phyloP scores from a whole-genome alignment of 2,113 vertebrate genomes.

The Origma solitaria region DNA sequence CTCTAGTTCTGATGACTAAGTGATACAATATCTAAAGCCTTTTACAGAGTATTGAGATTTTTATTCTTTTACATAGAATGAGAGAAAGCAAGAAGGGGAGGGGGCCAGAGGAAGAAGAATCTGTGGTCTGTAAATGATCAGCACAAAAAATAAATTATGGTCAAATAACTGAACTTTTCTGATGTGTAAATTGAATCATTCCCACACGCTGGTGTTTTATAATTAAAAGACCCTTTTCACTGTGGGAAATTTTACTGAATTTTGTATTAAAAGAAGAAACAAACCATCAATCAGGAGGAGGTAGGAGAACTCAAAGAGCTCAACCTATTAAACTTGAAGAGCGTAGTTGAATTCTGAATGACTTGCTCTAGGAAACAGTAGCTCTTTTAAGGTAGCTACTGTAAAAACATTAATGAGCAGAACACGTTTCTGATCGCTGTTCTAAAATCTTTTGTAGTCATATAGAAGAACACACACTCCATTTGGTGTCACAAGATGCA shows the following conservation, averaged over 20 bases:
- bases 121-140: slow-evolving; percentile 50
- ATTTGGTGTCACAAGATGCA: slow-evolving; percentile 50
- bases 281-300: slow-evolving; percentile 57
- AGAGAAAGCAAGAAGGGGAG: not conserved
- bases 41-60: not conserved
- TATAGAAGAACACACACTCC: slow-evolving; percentile 53
- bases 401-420: slow-evolving; percentile 41
- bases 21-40: not conserved
- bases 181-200: slow-evolving; percentile 63
- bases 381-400: slow-evolving; percentile 41
- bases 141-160: slow-evolving; percentile 58
- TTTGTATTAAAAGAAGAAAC: slow-evolving; percentile 66
- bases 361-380: slow-evolving; percentile 48
- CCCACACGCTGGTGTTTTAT: slow-evolving; percentile 53
- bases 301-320: slow-evolving; percentile 50
- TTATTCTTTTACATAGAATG: not conserved
- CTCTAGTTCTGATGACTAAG: not conserved
- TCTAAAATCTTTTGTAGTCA: slow-evolving; percentile 57
- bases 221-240: slow-evolving; percentile 67
- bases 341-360: slow-evolving; percentile 11
- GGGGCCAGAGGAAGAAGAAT: not conserved
- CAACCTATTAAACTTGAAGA: slow-evolving; percentile 52
- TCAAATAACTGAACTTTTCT: slow-evolving; percentile 53
- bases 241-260: slow-evolving; percentile 57
- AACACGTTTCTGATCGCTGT: slow-evolving; percentile 16